These are phyloP conservation scores for Aphodius granarius DNA, from an alignment of 2,888 invertebrate species.

Conservation along the genomic window DNA sequence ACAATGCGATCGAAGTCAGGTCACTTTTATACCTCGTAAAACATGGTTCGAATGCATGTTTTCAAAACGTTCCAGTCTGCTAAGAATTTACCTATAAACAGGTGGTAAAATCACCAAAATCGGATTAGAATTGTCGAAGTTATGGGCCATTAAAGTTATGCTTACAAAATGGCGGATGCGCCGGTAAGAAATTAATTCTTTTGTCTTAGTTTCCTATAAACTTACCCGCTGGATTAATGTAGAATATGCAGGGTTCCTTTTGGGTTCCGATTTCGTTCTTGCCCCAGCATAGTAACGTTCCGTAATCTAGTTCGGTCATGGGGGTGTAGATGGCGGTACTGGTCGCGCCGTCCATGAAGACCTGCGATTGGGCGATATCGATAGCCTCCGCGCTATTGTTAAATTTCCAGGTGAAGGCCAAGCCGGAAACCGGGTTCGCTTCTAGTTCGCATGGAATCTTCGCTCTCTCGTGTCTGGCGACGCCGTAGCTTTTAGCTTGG, in stretches of 20 bases:
- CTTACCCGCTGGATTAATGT: constrained; percentile 72
- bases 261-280: constrained; percentile 73
- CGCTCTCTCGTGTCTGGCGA: constrained; percentile 71
- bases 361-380: constrained; percentile 66
- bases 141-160: no score
- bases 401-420: constrained; percentile 74
- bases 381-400: constrained; percentile 72
- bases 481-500: constrained; percentile 70
- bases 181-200: no score
- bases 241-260: constrained; percentile 72
- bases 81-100: no score
- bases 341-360: constrained; percentile 63
- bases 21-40: no score
- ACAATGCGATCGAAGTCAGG: not conserved
- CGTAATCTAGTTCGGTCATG: constrained; percentile 74
- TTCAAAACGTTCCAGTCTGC: no score
- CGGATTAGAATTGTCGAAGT: no score
- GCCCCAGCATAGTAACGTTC: constrained; percentile 74
- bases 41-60: no score
- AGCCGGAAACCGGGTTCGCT: constrained; percentile 67
- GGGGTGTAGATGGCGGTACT: constrained; percentile 72
- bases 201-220: not conserved
- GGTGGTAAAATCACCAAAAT: no score
- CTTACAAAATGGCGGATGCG: no score
- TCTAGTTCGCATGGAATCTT: constrained; percentile 73